Evolutionary conservation across 2,888 invertebrate species (phyloP).

Genomic region (Tetragonula carbonaria): DNA sequence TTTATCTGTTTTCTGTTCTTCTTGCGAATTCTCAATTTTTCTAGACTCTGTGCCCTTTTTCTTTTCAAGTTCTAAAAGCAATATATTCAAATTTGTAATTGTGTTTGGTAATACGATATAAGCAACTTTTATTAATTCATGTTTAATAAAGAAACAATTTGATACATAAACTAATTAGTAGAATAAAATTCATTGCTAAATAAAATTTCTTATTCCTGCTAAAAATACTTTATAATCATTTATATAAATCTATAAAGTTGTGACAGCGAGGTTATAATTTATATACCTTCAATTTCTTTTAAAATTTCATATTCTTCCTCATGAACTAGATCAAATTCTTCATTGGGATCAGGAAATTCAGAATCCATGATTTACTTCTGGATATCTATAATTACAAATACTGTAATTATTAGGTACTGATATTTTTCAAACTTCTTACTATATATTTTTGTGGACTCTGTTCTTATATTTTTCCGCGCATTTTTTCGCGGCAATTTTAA

Average conservation of each 20-base stretch:
- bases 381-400: not conserved
- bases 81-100: not conserved
- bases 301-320: slow-evolving; percentile 81
- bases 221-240: not conserved
- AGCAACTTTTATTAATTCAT: not conserved
- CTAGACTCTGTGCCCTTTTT: not conserved
- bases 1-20: not conserved
- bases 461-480: slow-evolving; percentile 31
- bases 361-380: slow-evolving; percentile 71
- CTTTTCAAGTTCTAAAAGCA: not conserved
- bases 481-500: slow-evolving; percentile 21
- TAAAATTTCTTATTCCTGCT: not conserved
- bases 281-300: slow-evolving; percentile 79
- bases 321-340: slow-evolving; percentile 83
- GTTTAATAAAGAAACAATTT: too few species aligned
- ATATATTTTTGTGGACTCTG: not conserved
- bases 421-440: not conserved
- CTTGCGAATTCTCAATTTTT: not conserved
- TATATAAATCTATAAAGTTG: not conserved
- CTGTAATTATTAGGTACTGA: not conserved
- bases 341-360: slow-evolving; percentile 83
- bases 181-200: not conserved
- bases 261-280: slow-evolving; percentile 44
- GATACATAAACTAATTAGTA: not conserved
- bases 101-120: not conserved